Percentiles rank a stretch among this genome's conserved stretches.
phyloP scores from a whole-genome alignment of 1,140 invertebrate genomes.

The Oreohelix idahoensis region DNA sequence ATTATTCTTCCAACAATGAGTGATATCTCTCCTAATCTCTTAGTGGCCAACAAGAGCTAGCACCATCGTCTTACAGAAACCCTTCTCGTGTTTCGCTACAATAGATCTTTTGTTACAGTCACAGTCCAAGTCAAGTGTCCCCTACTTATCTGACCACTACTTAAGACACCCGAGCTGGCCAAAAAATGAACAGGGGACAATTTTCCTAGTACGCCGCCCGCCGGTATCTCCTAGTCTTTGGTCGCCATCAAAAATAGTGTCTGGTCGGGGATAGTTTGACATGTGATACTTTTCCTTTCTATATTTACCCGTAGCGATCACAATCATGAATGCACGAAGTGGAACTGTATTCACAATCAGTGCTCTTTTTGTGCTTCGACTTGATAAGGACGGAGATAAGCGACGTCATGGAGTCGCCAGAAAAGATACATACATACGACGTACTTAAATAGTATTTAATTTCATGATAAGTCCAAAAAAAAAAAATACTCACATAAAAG shows the following conservation, averaged over 20 bases:
- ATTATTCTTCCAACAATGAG: background rate
- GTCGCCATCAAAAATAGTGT: background rate
- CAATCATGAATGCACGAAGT: background rate
- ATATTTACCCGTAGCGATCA: background rate
- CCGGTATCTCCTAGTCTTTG: background rate
- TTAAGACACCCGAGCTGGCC: background rate
- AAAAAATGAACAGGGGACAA: slow-evolving; percentile 13
- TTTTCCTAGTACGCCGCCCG: background rate
- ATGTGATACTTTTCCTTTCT: background rate
- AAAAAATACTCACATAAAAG: too few relatives aligned
- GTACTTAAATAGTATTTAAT: too few relatives aligned
- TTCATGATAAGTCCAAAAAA: too few relatives aligned
- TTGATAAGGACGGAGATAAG: too few relatives aligned
- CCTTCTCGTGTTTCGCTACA: background rate
- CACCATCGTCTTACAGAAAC: background rate
- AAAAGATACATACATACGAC: too few relatives aligned
- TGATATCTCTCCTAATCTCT: background rate
- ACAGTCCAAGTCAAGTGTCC: background rate
- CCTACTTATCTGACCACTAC: background rate
- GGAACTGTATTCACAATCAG: background rate
- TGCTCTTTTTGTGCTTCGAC: too few relatives aligned
- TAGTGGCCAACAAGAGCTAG: slow-evolving; percentile 1
- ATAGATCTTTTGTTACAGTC: background rate
- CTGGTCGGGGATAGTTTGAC: background rate
- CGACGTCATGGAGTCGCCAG: too few relatives aligned